These are phyloP conservation scores for Chymomyza amoena DNA, from an alignment of 2,888 invertebrate species.

Conservation along the genomic window DNA sequence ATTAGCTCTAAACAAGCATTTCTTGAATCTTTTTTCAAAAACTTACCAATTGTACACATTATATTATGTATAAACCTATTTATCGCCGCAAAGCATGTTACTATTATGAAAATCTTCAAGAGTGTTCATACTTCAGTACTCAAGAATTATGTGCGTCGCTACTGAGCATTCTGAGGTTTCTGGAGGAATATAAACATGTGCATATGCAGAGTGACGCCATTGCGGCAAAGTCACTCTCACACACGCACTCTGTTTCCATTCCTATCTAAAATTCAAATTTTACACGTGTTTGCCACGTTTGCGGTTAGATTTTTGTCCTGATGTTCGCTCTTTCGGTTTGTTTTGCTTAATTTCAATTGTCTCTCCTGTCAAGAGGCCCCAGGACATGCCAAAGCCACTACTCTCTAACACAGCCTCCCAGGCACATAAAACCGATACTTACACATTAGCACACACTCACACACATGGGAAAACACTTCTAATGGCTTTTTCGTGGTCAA, in stretches of 20 bases:
- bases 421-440: slow-evolving; percentile 8
- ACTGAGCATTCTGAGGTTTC: slow-evolving; percentile 1
- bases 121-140: slow-evolving; percentile 19
- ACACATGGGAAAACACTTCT: slow-evolving; percentile 49
- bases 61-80: too few species aligned
- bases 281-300: slow-evolving; percentile 64
- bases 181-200: slow-evolving; percentile 52
- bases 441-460: slow-evolving; percentile 14
- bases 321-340: slow-evolving; percentile 17
- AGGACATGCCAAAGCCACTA: slow-evolving; percentile 16
- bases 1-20: too few species aligned
- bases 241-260: slow-evolving; percentile 9
- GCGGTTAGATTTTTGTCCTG: slow-evolving; percentile 13
- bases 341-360: slow-evolving; percentile 62
- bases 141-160: background rate
- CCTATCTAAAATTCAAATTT: slow-evolving; percentile 41
- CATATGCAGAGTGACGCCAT: slow-evolving; percentile 57
- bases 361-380: slow-evolving; percentile 40
- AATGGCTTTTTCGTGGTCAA: slow-evolving; percentile 72
- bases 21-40: too few species aligned
- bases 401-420: slow-evolving; percentile 5
- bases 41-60: too few species aligned
- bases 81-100: too few species aligned
- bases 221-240: slow-evolving; percentile 53
- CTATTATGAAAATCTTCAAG: too few species aligned